Conservation (phyloP, 30 jellyfish, hydroid and myxozoan genomes). For the Thelohanellus kitauei region DNA sequence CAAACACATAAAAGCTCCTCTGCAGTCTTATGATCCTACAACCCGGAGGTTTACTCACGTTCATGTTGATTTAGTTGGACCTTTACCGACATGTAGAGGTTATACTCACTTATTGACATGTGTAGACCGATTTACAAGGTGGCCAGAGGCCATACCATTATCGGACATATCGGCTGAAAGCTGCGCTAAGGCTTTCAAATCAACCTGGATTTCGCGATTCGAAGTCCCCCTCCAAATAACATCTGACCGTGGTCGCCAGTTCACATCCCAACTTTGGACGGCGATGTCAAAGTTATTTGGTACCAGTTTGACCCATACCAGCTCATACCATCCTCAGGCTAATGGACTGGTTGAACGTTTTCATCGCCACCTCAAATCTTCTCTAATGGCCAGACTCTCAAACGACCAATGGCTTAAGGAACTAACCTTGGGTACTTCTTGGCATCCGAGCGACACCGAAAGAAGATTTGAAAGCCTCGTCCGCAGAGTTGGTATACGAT, state of each 20-base stretch:
- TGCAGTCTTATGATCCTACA: too few relatives aligned
- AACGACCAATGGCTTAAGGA: constrained; percentile 4
- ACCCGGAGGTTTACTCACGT: constrained; percentile 11
- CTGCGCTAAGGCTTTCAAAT: constrained; percentile 1
- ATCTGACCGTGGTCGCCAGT: constrained; percentile 7
- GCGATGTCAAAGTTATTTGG: too few relatives aligned
- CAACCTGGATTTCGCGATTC: constrained; percentile 1
- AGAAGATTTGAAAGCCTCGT: constrained; percentile 2
- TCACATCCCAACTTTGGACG: too few relatives aligned
- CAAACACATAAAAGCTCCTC: too few relatives aligned
- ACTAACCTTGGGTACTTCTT: constrained; percentile 9
- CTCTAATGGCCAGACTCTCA: constrained; percentile 5
- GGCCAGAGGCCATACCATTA: constrained; percentile 9
- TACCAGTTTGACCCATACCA: constrained; percentile 2
- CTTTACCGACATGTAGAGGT: constrained; percentile 8
- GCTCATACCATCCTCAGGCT: constrained; percentile 9
- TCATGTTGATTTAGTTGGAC: constrained; percentile 13
- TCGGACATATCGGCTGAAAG: constrained; percentile 5
- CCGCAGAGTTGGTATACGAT: background rate
- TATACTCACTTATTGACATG: constrained; percentile 4
- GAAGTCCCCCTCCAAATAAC: constrained; percentile 10
- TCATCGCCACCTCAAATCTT: constrained; percentile 13
- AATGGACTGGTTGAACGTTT: too few relatives aligned
- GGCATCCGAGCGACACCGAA: constrained; percentile 9
- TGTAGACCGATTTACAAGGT: constrained; percentile 13